phyloP scores from a whole-genome alignment of 2,113 vertebrate genomes.

The Pongo abelii region DNA sequence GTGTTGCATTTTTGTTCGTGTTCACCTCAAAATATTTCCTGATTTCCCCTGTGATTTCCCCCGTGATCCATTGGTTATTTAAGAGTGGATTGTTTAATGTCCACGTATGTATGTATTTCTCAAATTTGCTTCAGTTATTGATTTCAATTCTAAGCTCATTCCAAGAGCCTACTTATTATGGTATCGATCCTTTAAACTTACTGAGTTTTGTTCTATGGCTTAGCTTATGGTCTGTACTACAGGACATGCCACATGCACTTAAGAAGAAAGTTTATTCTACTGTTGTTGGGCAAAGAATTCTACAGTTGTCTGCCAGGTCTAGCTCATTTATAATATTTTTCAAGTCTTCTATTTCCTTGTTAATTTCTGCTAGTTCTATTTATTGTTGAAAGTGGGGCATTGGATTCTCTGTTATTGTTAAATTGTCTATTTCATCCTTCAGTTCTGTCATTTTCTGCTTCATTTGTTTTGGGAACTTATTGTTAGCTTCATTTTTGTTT shows the following conservation, averaged over 20 bases:
- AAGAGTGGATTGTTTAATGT: background rate
- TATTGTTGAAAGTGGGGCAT: background rate
- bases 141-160: background rate
- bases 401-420: background rate
- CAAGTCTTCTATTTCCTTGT: background rate
- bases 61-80: background rate
- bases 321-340: background rate
- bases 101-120: background rate
- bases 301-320: background rate
- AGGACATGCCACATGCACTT: background rate
- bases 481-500: background rate
- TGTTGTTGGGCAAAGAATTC: no score
- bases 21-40: background rate
- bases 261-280: background rate
- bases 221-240: rapidly evolving
- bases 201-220: background rate
- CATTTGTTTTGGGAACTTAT: background rate
- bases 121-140: background rate
- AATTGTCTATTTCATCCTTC: background rate
- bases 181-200: background rate
- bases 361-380: background rate
- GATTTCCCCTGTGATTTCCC: background rate
- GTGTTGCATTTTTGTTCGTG: background rate
- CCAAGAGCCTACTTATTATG: background rate
- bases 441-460: background rate